Evolutionary conservation across 2,888 invertebrate genomes (phyloP).

Genomic region (Sarcophaga carnaria): DNA sequence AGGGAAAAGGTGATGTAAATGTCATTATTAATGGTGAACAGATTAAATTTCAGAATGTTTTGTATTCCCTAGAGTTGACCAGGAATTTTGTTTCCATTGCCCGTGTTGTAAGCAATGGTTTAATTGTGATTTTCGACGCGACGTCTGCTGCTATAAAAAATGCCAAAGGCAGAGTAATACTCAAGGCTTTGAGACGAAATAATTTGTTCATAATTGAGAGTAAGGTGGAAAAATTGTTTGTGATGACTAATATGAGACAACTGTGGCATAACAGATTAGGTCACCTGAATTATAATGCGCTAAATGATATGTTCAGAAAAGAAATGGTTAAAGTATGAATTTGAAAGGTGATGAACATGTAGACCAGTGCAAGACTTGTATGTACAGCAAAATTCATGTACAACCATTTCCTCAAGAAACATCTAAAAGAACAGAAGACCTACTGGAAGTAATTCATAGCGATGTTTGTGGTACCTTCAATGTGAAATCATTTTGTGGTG

Average conservation of each 20-base stretch:
- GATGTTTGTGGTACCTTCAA: conserved; percentile 54
- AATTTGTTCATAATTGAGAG: conserved; percentile 43
- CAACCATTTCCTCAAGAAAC: conserved; percentile 35
- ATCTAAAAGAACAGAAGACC: conserved; percentile 29
- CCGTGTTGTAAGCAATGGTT: conserved; percentile 64
- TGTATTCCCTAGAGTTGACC: conserved; percentile 47
- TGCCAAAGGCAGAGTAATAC: conserved; percentile 34
- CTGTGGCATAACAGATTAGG: conserved; percentile 52
- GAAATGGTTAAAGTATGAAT: conserved; percentile 32
- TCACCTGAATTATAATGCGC: conserved; percentile 39
- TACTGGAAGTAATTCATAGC: conserved; percentile 51
- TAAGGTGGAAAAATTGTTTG: conserved; percentile 12
- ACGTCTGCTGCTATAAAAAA: conserved; percentile 38
- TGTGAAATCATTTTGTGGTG: conserved; percentile 36
- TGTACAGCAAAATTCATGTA: conserved; percentile 29
- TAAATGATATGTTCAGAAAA: background rate
- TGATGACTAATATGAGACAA: conserved; percentile 8
- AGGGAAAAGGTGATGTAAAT: conserved; percentile 2
- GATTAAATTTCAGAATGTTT: conserved; percentile 62
- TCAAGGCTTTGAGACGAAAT: conserved; percentile 21
- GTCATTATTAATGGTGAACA: conserved; percentile 60
- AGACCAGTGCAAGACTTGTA: conserved; percentile 39
- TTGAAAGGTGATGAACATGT: background rate
- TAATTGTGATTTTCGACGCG: conserved; percentile 56
- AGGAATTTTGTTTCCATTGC: conserved; percentile 67